Evolutionary conservation across 2,888 invertebrate genomes (phyloP).

Genomic region (Leucophora obtusa): DNA sequence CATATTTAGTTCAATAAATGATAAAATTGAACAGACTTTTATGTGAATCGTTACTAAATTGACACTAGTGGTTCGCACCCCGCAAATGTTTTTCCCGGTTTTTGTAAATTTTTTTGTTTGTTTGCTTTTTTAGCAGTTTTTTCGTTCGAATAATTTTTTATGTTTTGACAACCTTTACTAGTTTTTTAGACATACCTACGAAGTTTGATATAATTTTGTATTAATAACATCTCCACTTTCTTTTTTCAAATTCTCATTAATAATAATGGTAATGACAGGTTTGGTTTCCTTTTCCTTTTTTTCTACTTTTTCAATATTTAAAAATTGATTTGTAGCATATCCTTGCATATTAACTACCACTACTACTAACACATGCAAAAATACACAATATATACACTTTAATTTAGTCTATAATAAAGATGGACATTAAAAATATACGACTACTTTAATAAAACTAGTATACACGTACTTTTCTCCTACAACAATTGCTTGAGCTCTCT

Average conservation of each 20-base stretch:
- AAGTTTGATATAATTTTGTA: not conserved
- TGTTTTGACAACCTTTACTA: too few relatives aligned
- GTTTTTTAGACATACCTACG: too few relatives aligned
- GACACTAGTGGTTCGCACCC: too few relatives aligned
- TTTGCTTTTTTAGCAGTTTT: too few relatives aligned
- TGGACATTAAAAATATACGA: not conserved
- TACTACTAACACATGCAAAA: slow-evolving; percentile 1
- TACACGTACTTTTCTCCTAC: slow-evolving; percentile 4
- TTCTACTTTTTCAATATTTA: not conserved
- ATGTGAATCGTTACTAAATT: too few relatives aligned
- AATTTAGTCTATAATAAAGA: not conserved
- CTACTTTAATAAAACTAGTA: not conserved
- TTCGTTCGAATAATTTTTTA: too few relatives aligned
- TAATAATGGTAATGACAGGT: slow-evolving; percentile 16
- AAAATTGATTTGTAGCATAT: slow-evolving; percentile 29
- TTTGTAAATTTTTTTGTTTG: too few relatives aligned
- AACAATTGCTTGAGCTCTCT: not conserved
- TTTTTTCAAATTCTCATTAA: not conserved
- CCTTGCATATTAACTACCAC: slow-evolving; percentile 25
- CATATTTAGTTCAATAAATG: too few relatives aligned
- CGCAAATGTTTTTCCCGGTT: too few relatives aligned
- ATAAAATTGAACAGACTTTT: too few relatives aligned
- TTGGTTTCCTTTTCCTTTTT: slow-evolving; percentile 10
- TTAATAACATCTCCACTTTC: not conserved
- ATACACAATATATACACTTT: not conserved